These are phyloP conservation scores for Babyrousa celebensis DNA, from an alignment of 2,797 vertebrate genomes.

Conservation along the genomic window DNA sequence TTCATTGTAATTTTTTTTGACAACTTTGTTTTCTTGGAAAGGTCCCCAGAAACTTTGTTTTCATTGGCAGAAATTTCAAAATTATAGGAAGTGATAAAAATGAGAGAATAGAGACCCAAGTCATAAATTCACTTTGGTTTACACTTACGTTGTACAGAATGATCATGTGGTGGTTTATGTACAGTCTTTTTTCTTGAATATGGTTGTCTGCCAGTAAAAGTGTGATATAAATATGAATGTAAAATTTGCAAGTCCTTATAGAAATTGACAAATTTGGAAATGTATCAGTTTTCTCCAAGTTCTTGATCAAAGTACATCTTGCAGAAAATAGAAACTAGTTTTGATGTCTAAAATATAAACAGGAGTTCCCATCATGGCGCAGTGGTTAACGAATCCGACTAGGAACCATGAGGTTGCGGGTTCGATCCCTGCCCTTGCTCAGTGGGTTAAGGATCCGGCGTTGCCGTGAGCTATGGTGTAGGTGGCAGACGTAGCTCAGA, in stretches of 20 bases:
- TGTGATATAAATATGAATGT: conserved; percentile 2
- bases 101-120: conserved; percentile 50
- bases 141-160: not conserved
- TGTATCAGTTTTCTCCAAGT: not conserved
- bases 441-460: too few relatives aligned
- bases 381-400: too few relatives aligned
- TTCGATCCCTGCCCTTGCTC: too few relatives aligned
- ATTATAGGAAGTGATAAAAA: conserved; percentile 66
- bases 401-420: too few relatives aligned
- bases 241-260: conserved; percentile 24
- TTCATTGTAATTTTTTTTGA: conserved; percentile 60
- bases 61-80: conserved; percentile 60
- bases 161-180: not conserved
- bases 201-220: conserved; percentile 45
- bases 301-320: conserved; percentile 45
- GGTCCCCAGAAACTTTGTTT: conserved; percentile 66
- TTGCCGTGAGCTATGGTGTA: too few relatives aligned
- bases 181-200: conserved; percentile 11
- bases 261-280: conserved; percentile 59
- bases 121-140: conserved; percentile 55
- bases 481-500: too few relatives aligned
- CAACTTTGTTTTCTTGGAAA: conserved; percentile 64
- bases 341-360: conserved; percentile 50
- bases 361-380: not conserved
- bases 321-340: conserved; percentile 61